Evolutionary conservation across 2,797 vertebrate genomes (phyloP), one percentile per base, ranked within the genome.

Genomic region (Cossypha heuglini): DNA sequence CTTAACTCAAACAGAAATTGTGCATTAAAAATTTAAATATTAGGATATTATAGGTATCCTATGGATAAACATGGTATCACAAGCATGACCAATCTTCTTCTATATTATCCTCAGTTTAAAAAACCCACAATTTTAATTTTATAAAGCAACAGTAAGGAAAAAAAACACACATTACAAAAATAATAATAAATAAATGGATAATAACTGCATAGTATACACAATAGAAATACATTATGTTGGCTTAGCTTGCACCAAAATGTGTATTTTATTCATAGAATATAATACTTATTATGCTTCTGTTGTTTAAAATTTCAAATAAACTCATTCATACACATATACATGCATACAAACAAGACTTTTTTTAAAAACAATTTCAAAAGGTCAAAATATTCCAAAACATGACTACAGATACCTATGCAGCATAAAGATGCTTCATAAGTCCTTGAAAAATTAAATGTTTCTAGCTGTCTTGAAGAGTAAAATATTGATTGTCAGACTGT

Each of bases 161-260:
- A 69, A 61, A 0, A 0, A 9, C 7, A 48, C 2, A 51, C 3
- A 42, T 42, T 46, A 33, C 1, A 79, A 54, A 51, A 87, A 35
- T 19, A 52, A 38, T 22, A 31, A 66, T 24, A 57, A 31, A 66
- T 24, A 48, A 63, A 38, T 52, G 13, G 26, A 16, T 40, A 46
- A 76, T 69, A 80, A 42, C 35, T 31, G 3, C 42, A 31, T 9
- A 52, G 24, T 33, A 42, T 42, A 31, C 10, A 38, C 15, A 35
- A 28, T 18, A 43, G 1, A 42, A 75, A 45, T 52, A 4, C 4
- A 33, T 78, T 74, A 4, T 48, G 57, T n/a, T n/a, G 51, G 4
- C 4, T 54, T 87, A 81, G 3, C 21, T 69, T 78, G 13, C 48
- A 64, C 8, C 13, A 58, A 77, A 84, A 72, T 18, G 2, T 75